These are phyloP conservation scores for Microhierax caerulescens DNA, from an alignment of 2,797 vertebrate genomes.

Conservation along the genomic window DNA sequence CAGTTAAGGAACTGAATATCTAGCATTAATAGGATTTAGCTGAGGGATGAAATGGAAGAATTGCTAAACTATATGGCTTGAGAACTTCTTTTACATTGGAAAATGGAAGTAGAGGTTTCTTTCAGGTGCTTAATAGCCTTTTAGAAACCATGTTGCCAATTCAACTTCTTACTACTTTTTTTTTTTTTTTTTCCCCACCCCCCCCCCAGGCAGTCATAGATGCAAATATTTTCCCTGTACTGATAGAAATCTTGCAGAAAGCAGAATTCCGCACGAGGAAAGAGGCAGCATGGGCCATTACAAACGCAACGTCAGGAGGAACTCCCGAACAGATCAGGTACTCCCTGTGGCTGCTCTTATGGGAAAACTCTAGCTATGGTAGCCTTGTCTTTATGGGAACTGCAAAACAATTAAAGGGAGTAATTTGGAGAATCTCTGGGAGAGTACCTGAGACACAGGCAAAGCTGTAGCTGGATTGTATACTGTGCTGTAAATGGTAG, in stretches of 20 bases:
- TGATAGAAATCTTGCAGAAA: conserved; percentile 98
- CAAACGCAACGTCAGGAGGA: conserved; percentile 95
- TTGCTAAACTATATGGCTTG: background rate
- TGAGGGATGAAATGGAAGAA: background rate
- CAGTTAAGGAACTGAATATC: background rate
- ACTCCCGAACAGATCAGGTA: conserved; percentile 96
- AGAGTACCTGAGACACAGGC: rapidly evolving
- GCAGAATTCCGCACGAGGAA: conserved; percentile 97
- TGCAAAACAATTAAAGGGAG: background rate
- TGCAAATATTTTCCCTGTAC: conserved; percentile 96
- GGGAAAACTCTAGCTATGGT: rapidly evolving
- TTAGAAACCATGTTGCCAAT: background rate
- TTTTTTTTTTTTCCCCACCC: background rate
- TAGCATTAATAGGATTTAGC: rapidly evolving
- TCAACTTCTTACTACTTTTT: background rate
- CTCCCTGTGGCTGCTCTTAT: background rate
- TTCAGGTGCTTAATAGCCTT: background rate
- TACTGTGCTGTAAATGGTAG: background rate
- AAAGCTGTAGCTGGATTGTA: rapidly evolving
- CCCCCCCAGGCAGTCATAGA: conserved; percentile 90
- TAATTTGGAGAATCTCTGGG: rapidly evolving
- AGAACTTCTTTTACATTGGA: background rate
- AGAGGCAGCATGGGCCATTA: conserved; percentile 98
- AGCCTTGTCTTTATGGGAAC: background rate
- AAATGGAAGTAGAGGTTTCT: background rate